Percentiles rank a stretch among this genome's conserved stretches.
Evolutionary conservation across 2,888 invertebrate genomes (phyloP).

Genomic region (Cabera pusaria): DNA sequence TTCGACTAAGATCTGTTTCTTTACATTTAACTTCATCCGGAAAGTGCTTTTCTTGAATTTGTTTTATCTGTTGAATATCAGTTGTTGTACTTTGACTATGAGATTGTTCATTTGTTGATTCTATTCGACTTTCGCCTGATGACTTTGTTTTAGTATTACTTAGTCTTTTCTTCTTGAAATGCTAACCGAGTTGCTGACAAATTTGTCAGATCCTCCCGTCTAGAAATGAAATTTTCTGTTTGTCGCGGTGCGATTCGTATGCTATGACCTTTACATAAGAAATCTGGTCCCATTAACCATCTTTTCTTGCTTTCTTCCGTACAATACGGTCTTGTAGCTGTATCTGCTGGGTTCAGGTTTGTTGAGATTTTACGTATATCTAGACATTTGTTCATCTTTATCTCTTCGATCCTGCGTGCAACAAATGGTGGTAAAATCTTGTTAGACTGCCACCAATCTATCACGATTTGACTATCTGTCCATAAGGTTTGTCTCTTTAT

Average conservation of each 20-base stretch:
- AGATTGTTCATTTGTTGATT: too few relatives aligned
- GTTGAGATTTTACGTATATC: slow-evolving; percentile 19
- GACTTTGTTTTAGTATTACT: too few relatives aligned
- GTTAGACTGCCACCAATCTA: slow-evolving; percentile 15
- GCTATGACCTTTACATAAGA: too few relatives aligned
- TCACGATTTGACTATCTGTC: slow-evolving; percentile 26
- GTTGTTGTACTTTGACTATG: too few relatives aligned
- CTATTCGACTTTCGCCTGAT: too few relatives aligned
- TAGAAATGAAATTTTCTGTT: too few relatives aligned
- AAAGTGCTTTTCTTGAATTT: neutral
- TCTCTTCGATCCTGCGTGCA: slow-evolving; percentile 16
- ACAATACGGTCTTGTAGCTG: slow-evolving; percentile 10
- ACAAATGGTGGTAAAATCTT: slow-evolving; percentile 29
- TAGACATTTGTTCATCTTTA: slow-evolving; percentile 16
- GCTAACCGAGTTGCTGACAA: too few relatives aligned
- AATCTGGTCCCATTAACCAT: slow-evolving; percentile 12
- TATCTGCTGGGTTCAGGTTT: slow-evolving; percentile 11
- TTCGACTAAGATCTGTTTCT: neutral
- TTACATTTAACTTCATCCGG: neutral
- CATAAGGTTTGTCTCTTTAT: slow-evolving; percentile 12
- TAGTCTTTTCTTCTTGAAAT: too few relatives aligned
- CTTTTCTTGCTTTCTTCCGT: neutral
- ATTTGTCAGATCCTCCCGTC: too few relatives aligned
- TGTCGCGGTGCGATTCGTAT: neutral
- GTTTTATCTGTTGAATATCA: neutral